Base-by-base conservation (phyloP, 2,888 invertebrate species). In the Ichneumoninae sp. region DNA sequence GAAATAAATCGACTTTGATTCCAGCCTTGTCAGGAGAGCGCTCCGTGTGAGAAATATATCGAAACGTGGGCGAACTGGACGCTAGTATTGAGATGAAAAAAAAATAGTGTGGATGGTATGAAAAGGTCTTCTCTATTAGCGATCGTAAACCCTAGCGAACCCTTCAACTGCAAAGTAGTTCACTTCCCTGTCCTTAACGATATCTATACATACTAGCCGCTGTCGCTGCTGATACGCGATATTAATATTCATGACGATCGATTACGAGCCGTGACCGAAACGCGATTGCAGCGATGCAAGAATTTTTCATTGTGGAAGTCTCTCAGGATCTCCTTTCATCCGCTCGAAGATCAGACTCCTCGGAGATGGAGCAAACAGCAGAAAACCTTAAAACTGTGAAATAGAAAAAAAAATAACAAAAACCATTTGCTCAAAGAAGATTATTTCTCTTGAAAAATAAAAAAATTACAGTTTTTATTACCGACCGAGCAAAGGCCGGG, bases 191-290 rank as follows among this genome's bases (percentile, higher is more conserved):
- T 19, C 36, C 40, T 50, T 36, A 33, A 40, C 30, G 30, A 65
- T 52, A 73, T 6, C 22, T 47, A 40, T 54, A 57, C 13, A 19
- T 30, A 26, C 40, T 44, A 40, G 16, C 22, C 36, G 54, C 44
- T 52, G 73, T 54, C 74, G 44, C 40, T 74, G 60, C 50, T 47
- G 73, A 81, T 83, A 83, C 78, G 79, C 78, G 66, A 68, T 81
- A 81, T 86, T 81, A 86, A 86, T 85, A 85, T 85, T 83, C 85
- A 85, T 81, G 78, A 80, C 73, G 76, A 83, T 84, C 85, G 81
- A 83, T 85, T 85, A 50, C 81, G 75, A 66, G 50, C 71, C 80
- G 66, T 77, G 83, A 85, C 81, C 81, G 75, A 22, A 57, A 33
- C 63, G n/a, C 77, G 81, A 71, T 78, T 83, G 81, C 65, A 81